phyloP scores from a whole-genome alignment of 2,888 invertebrate species.

The Macrophya annulata region DNA sequence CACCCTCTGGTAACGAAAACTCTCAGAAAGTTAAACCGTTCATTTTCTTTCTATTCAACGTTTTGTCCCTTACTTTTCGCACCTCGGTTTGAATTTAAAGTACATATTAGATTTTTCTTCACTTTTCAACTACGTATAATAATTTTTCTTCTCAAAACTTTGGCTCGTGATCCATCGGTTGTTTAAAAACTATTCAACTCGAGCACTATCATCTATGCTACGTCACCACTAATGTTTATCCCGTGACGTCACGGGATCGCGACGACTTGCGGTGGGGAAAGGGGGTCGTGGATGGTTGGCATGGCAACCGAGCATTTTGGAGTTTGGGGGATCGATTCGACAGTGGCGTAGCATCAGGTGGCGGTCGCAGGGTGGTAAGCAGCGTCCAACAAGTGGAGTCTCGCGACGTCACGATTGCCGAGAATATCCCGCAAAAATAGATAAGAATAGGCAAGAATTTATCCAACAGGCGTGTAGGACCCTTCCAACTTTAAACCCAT shows the following conservation, averaged over 20 bases:
- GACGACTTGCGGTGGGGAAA: conserved; percentile 65
- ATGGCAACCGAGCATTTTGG: conserved; percentile 66
- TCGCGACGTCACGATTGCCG: neutral
- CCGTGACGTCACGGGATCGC: conserved; percentile 66
- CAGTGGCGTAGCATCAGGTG: conserved; percentile 78
- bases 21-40: neutral
- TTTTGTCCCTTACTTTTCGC: neutral
- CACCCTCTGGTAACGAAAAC: neutral
- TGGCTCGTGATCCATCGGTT: neutral
- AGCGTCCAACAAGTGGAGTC: conserved; percentile 75
- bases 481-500: neutral
- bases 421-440: neutral
- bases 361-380: conserved; percentile 61
- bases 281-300: conserved; percentile 68
- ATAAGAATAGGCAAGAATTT: neutral
- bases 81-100: neutral
- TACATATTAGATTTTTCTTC: neutral
- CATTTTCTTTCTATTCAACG: conserved; percentile 10
- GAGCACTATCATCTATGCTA: conserved; percentile 54
- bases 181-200: neutral
- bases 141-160: neutral
- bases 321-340: conserved; percentile 76
- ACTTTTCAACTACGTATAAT: neutral
- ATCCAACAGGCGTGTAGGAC: neutral
- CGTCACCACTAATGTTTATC: conserved; percentile 68